phyloP scores from a whole-genome alignment of 2,888 invertebrate species.

The Lithophane semibrunnea region DNA sequence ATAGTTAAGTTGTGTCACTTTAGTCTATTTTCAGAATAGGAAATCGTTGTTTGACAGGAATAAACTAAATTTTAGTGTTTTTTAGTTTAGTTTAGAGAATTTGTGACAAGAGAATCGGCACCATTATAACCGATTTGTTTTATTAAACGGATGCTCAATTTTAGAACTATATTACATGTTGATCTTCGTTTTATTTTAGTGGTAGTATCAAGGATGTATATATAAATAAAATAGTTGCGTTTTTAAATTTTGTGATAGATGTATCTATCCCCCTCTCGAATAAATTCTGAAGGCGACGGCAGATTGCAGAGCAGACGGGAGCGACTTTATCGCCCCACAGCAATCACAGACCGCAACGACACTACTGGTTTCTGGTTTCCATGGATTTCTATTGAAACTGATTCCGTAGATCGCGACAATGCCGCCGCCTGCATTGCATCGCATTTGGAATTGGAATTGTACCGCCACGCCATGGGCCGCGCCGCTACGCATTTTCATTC shows the following conservation, averaged over 20 bases:
- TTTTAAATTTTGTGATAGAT: background rate
- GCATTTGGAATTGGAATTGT: background rate
- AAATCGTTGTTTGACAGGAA: too few species aligned
- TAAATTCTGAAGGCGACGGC: background rate
- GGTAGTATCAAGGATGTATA: background rate
- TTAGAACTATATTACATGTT: constrained; percentile 1
- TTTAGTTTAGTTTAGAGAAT: too few species aligned
- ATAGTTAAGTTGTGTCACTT: too few species aligned
- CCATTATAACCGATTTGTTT: constrained; percentile 17
- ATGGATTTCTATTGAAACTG: background rate
- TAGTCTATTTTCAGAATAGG: too few species aligned
- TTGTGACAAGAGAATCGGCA: too few species aligned
- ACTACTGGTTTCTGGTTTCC: background rate
- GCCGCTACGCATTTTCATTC: too few species aligned
- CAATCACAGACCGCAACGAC: background rate
- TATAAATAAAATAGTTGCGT: background rate
- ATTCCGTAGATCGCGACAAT: background rate
- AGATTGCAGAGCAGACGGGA: background rate
- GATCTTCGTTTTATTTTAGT: background rate
- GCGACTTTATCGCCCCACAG: too few species aligned
- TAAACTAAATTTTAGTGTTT: too few species aligned
- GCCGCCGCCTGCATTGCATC: background rate
- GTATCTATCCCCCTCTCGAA: too few species aligned
- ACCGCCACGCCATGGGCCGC: too few species aligned
- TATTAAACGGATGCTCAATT: constrained; percentile 13